These are phyloP conservation scores for Empis livida DNA, from an alignment of 2,888 invertebrate genomes.

Conservation along the genomic window DNA sequence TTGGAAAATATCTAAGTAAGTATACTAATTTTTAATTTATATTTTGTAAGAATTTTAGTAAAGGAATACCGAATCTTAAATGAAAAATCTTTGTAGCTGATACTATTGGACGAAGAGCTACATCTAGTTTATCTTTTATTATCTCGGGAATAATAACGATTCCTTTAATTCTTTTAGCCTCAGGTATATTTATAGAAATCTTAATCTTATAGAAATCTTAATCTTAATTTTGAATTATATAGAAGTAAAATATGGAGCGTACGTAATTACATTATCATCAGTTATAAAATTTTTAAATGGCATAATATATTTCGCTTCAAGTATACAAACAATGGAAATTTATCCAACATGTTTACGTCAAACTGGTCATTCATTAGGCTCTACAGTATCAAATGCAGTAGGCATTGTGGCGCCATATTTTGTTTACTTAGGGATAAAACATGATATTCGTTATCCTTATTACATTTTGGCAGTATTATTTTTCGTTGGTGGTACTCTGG, in stretches of 20 bases:
- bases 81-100: conserved; percentile 32
- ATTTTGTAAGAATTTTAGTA: neutral
- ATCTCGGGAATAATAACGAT: conserved; percentile 33
- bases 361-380: conserved; percentile 48
- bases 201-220: neutral
- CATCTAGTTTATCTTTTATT: conserved; percentile 36
- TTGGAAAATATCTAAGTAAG: conserved; percentile 40
- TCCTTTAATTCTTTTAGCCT: conserved; percentile 32
- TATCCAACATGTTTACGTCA: conserved; percentile 54
- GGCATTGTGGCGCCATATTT: conserved; percentile 47
- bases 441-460: conserved; percentile 37
- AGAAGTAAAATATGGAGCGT: conserved; percentile 18
- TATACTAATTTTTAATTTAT: neutral
- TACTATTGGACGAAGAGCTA: conserved; percentile 40
- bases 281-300: conserved; percentile 41
- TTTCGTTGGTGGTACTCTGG: conserved; percentile 37
- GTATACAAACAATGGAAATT: conserved; percentile 49
- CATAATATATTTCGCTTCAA: conserved; percentile 44
- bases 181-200: no score
- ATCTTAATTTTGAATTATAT: no score
- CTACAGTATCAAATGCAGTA: conserved; percentile 41
- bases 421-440: conserved; percentile 40
- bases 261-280: conserved; percentile 28
- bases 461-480: conserved; percentile 34
- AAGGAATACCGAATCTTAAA: no score